Evolutionary conservation across 2,113 vertebrate species (phyloP).

Genomic region (Hypocryptadius cinnamomeus): DNA sequence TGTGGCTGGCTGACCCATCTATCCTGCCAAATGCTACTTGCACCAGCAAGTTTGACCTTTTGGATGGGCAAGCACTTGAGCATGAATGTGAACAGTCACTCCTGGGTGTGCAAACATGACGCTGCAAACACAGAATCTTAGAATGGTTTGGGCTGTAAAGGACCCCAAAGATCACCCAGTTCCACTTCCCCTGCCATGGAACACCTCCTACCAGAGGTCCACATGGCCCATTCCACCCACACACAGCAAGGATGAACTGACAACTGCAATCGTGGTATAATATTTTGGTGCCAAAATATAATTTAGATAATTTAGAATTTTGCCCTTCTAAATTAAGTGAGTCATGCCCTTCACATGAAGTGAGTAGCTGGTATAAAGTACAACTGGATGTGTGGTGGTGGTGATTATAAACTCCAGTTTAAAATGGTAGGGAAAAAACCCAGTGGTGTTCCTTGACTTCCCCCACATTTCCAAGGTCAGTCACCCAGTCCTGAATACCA

Average conservation of each 20-base stretch:
- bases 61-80: background rate
- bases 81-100: rapidly evolving
- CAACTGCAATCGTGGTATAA: background rate
- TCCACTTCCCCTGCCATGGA: background rate
- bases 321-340: background rate
- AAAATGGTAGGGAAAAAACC: background rate
- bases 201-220: background rate
- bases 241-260: background rate
- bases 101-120: rapidly evolving
- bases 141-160: background rate
- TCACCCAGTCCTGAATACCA: background rate
- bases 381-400: background rate
- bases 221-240: background rate
- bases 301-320: too few species aligned
- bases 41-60: background rate
- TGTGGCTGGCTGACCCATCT: background rate
- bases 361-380: background rate
- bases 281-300: background rate
- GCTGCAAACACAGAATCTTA: background rate
- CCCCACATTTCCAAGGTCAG: background rate
- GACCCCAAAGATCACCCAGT: background rate
- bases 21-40: background rate
- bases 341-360: too few species aligned
- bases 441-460: background rate
- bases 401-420: background rate